Base-by-base conservation (phyloP, 2,113 vertebrate species). In the Cairina moschata region DNA sequence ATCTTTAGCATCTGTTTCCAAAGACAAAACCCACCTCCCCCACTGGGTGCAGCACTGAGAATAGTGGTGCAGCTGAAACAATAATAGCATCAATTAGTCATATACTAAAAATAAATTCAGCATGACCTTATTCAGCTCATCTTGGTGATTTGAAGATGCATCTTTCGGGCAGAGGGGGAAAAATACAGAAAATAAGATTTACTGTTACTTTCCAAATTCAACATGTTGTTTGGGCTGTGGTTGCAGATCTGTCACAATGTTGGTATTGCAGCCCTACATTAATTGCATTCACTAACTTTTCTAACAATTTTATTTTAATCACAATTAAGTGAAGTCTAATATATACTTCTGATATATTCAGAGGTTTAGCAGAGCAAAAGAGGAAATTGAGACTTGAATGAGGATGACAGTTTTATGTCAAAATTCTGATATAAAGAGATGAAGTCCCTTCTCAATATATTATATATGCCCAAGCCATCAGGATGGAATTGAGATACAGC, bases 191-290 rank as follows among this genome's bases (percentile, higher is more conserved):
- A 82, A 52, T 18, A 20, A 26, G 6, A 2, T 42, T 50, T 63
- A n/a, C 6, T 31, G 16, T 16, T 48, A 5, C 48, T 69, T 42
- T 18, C 60, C 40, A 7, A 28, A 52, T 62, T 26, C 18, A 10
- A 4, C 4, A 0, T 7, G 5, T 9, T 83, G 8, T 42, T 63
- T 63, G 26, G 34, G 28, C 28, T 9, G 3, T 0, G 1, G 8
- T 38, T 68, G 25, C 9, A 28, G 78, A 44, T n/a, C 55, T n/a
- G 3, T 8, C 9, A 25, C 11, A 7, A 3, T 2, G 34, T 44
- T 52, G 42, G 34, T 68, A 50, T 31, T 25, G 17, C 68, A 63
- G 32, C 23, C 26, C 2, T 50, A 2, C 4, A 9, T 68, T 62
- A 36, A 32, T 36, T 22, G 11, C 5, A 4, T 31, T 78, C 46